phyloP scores from a whole-genome alignment of 1,140 invertebrate species.

The Battus philenor region DNA sequence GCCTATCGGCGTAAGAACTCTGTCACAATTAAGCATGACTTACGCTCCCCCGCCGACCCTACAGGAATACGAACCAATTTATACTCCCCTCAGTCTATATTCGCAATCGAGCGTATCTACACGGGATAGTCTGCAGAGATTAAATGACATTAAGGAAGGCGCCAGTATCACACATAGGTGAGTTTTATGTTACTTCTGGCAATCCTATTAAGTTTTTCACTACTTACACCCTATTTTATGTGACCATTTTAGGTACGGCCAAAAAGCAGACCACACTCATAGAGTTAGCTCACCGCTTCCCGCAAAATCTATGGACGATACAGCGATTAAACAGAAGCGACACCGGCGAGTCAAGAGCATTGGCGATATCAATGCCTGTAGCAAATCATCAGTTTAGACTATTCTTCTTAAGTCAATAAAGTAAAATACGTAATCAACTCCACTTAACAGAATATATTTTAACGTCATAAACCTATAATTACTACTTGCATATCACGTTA shows the following conservation, averaged over 20 bases:
- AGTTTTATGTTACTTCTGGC: too few relatives aligned
- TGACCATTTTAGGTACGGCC: slow-evolving; percentile 57
- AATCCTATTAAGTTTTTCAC: slow-evolving; percentile 16
- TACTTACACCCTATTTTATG: slow-evolving; percentile 8
- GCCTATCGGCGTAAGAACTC: slow-evolving; percentile 58
- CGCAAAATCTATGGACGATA: slow-evolving; percentile 58
- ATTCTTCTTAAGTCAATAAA: slow-evolving; percentile 18
- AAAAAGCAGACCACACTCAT: slow-evolving; percentile 66
- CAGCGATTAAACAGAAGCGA: slow-evolving; percentile 66
- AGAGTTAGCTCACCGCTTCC: slow-evolving; percentile 71
- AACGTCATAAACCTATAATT: not conserved
- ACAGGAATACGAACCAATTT: slow-evolving; percentile 67
- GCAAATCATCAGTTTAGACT: slow-evolving; percentile 57
- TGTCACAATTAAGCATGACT: slow-evolving; percentile 70
- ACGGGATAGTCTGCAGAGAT: slow-evolving; percentile 53
- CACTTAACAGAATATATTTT: slow-evolving; percentile 4
- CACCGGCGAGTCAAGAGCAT: slow-evolving; percentile 84
- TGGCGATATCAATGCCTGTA: slow-evolving; percentile 81
- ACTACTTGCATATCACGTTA: slow-evolving; percentile 14
- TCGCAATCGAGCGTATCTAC: slow-evolving; percentile 66
- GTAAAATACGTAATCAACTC: slow-evolving; percentile 1
- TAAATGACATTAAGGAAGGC: slow-evolving; percentile 61
- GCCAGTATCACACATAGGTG: slow-evolving; percentile 60
- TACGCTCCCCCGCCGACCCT: slow-evolving; percentile 66
- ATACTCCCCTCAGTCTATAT: slow-evolving; percentile 65